Evolutionary conservation across 2,797 vertebrate species (phyloP).

Genomic region (Arnoldichthys spilopterus): DNA sequence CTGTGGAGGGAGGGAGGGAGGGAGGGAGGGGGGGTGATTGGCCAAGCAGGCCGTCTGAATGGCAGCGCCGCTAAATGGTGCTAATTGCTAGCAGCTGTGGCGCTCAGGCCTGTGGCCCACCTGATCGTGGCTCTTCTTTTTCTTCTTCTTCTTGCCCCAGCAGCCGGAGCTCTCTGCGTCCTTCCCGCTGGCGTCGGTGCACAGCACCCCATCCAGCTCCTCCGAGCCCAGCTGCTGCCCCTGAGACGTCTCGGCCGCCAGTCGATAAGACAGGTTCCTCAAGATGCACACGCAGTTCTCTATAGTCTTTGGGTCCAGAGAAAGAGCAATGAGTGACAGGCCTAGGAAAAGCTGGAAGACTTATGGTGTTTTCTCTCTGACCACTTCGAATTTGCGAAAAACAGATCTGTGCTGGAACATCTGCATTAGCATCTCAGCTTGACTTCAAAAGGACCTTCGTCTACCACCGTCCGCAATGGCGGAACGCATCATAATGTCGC

Average conservation of each 20-base stretch:
- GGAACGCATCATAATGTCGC: not conserved
- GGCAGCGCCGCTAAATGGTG: conserved; percentile 57
- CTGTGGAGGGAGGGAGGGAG: conserved; percentile 2
- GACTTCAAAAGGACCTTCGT: not conserved
- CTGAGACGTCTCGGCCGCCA: conserved; percentile 98
- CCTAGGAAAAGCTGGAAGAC: not conserved
- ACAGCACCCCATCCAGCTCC: conserved; percentile 96
- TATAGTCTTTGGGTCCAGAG: conserved; percentile 81
- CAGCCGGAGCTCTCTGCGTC: conserved; percentile 95
- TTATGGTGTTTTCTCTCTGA: not conserved
- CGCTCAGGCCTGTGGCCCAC: conserved; percentile 72
- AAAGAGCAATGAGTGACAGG: not conserved
- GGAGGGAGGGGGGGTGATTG: conserved; percentile 29
- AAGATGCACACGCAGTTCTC: conserved; percentile 99
- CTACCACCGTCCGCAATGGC: not conserved
- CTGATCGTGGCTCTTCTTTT: conserved; percentile 99
- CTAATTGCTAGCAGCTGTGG: conserved; percentile 73
- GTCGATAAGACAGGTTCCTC: conserved; percentile 98
- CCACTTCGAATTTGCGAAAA: not conserved
- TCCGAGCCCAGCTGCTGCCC: conserved; percentile 97
- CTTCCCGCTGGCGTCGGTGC: conserved; percentile 90
- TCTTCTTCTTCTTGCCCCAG: conserved; percentile 99
- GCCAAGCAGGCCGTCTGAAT: conserved; percentile 47
- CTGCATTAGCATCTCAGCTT: not conserved
- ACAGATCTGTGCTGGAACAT: not conserved